Percentiles rank a stretch among this genome's conserved stretches.
Evolutionary conservation across 2,113 vertebrate genomes (phyloP).

Genomic region (Caranx ignobilis): DNA sequence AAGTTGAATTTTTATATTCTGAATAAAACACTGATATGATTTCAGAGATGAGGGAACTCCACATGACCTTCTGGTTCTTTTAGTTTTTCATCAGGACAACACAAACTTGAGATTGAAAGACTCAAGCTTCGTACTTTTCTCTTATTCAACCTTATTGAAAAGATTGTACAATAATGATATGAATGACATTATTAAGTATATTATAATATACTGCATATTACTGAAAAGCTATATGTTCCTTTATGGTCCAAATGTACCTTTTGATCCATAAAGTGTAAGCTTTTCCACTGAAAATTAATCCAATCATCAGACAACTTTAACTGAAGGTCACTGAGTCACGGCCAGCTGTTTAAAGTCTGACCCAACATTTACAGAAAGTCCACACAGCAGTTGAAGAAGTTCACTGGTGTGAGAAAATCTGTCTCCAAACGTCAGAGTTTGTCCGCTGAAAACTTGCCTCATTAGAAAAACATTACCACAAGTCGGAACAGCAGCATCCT

Average conservation of each 20-base stretch:
- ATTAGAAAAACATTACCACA: conserved; percentile 3
- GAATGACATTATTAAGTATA: too few relatives aligned
- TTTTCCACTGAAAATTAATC: not conserved
- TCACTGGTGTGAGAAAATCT: not conserved
- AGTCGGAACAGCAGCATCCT: conserved; percentile 16
- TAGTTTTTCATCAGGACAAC: too few relatives aligned
- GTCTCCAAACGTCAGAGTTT: not conserved
- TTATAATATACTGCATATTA: not conserved
- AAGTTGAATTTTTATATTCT: not conserved
- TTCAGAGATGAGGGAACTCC: not conserved
- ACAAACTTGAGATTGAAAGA: not conserved
- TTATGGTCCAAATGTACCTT: not conserved
- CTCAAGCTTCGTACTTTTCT: too few relatives aligned
- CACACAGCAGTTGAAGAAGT: not conserved
- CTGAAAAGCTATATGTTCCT: not conserved
- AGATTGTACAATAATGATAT: too few relatives aligned
- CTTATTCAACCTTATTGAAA: too few relatives aligned
- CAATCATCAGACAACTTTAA: not conserved
- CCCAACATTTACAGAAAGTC: not conserved
- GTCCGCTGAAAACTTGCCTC: not conserved
- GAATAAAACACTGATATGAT: not conserved
- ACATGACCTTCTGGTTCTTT: not conserved
- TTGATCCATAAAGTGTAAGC: not conserved
- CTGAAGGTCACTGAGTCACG: not conserved
- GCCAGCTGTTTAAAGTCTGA: not conserved